Conservation (phyloP, 2,113 vertebrate species). For the Zingel zingel region DNA sequence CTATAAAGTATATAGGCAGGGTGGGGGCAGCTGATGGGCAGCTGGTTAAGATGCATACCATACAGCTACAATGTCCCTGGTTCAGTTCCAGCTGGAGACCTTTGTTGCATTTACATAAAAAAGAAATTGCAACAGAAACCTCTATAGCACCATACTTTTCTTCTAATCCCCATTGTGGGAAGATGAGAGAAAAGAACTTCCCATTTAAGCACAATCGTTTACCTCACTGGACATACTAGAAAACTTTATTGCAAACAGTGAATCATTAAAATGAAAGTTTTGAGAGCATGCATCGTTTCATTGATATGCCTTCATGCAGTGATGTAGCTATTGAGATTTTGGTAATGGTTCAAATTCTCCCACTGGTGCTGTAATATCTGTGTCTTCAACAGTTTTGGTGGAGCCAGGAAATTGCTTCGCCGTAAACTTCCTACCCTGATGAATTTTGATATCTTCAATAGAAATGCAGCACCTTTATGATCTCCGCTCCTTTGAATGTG, state of each 20-base stretch:
- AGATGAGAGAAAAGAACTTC: not conserved
- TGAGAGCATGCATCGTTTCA: constrained; percentile 7
- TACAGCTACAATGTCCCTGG: not conserved
- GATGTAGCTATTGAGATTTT: constrained; percentile 58
- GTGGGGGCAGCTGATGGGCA: not conserved
- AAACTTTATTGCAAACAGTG: constrained; percentile 42
- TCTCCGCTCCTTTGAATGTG: not conserved
- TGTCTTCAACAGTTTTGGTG: constrained; percentile 17
- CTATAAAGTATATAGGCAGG: not conserved
- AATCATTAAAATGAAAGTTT: constrained; percentile 54
- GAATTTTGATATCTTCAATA: constrained; percentile 47
- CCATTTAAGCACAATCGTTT: constrained; percentile 15
- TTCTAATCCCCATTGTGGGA: not conserved
- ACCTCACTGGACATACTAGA: constrained; percentile 27
- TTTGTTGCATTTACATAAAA: not conserved
- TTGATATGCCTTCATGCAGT: constrained; percentile 27
- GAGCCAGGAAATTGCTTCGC: constrained; percentile 46
- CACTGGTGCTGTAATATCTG: constrained; percentile 46
- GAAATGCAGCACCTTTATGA: constrained; percentile 34
- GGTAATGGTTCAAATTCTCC: constrained; percentile 31
- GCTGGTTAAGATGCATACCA: not conserved
- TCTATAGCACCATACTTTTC: not conserved
- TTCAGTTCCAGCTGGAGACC: not conserved
- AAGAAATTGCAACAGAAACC: not conserved
- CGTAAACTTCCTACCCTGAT: not conserved